A percentile compares a stretch with the other conserved stretches of the same genome.
phyloP scores from a whole-genome alignment of 2,888 invertebrate genomes.

The Drosophila monieri region DNA sequence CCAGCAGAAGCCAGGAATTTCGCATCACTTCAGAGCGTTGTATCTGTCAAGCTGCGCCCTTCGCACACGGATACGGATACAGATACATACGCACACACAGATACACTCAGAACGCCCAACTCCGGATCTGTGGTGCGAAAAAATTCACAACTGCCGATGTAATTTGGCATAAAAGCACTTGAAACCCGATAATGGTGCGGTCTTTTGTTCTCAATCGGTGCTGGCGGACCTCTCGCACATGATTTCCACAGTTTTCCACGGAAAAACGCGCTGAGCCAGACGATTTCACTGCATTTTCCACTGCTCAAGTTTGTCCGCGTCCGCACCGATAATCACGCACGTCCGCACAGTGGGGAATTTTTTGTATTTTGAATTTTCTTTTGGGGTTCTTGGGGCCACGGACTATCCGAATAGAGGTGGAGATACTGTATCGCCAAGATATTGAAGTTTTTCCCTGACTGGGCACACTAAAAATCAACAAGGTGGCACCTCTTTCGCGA shows the following conservation, averaged over 20 bases:
- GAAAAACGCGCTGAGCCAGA: not conserved
- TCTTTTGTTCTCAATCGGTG: constrained; percentile 9
- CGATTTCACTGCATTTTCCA: constrained; percentile 9
- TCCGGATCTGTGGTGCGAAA: constrained; percentile 22
- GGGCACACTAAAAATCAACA: no score
- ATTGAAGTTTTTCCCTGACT: no score
- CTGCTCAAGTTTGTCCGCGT: constrained; percentile 5
- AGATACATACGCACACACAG: constrained; percentile 36
- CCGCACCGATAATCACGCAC: not conserved
- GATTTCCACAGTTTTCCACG: constrained; percentile 42
- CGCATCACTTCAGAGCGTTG: constrained; percentile 25
- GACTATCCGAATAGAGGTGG: not conserved
- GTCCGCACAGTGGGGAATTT: constrained; percentile 1
- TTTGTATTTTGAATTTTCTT: constrained; percentile 5
- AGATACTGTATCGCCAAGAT: no score
- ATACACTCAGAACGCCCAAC: constrained; percentile 28
- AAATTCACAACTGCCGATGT: constrained; percentile 30
- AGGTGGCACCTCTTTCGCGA: no score
- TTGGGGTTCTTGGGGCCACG: constrained; percentile 1
- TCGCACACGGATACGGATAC: constrained; percentile 50
- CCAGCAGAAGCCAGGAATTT: constrained; percentile 19
- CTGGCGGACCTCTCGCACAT: constrained; percentile 40
- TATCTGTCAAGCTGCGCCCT: constrained; percentile 66
- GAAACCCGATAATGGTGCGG: not conserved
- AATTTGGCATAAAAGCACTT: constrained; percentile 40